These are phyloP conservation scores for Calephelis nemesis DNA, from an alignment of 1,140 invertebrate species.

Conservation along the genomic window DNA sequence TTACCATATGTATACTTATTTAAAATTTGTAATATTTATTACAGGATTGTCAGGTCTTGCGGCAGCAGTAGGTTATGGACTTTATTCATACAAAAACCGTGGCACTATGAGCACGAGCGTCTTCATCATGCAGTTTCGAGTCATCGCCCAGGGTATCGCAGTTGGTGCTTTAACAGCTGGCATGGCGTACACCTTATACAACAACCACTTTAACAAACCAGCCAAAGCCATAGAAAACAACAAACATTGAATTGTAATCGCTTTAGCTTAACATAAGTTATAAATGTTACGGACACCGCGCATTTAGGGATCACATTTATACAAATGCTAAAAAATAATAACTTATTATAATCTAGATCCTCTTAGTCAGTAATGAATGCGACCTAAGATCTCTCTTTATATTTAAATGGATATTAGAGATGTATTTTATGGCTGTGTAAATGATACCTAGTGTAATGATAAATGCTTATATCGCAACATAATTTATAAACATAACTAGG, in stretches of 20 bases:
- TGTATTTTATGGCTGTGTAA: no score
- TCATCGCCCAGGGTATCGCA: conserved; percentile 89
- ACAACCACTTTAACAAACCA: conserved; percentile 53
- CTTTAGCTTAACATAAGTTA: no score
- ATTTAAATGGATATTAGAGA: no score
- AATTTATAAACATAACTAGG: no score
- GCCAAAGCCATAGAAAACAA: conserved; percentile 35
- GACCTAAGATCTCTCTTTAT: no score
- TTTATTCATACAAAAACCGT: conserved; percentile 85
- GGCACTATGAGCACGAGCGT: conserved; percentile 88
- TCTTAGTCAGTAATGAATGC: no score
- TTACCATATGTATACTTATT: neutral
- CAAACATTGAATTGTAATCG: conserved; percentile 33
- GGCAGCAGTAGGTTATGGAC: conserved; percentile 83
- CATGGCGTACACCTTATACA: conserved; percentile 81
- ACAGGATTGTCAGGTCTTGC: conserved; percentile 85
- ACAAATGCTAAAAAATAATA: no score
- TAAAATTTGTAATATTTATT: conserved; percentile 42
- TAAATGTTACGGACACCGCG: no score
- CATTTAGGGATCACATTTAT: no score
- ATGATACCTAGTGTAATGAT: no score
- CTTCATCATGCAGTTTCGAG: conserved; percentile 91
- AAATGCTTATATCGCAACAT: no score
- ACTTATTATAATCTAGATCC: no score
- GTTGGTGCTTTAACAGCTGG: conserved; percentile 86